phyloP scores from a whole-genome alignment of 2,888 invertebrate genomes.

The Pandemis cinnamomeana region DNA sequence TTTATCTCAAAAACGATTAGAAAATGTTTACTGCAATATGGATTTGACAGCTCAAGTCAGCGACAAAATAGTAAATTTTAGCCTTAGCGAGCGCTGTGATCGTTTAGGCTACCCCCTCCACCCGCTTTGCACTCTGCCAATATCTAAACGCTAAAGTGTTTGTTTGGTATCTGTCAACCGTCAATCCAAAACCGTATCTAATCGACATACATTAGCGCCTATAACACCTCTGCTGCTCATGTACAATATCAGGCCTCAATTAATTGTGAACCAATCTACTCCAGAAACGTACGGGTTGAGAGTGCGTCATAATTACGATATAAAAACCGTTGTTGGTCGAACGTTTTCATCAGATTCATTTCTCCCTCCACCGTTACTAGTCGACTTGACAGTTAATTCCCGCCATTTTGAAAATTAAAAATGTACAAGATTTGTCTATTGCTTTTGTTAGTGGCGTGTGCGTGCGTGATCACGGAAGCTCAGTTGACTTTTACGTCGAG shows the following conservation, averaged over 20 bases:
- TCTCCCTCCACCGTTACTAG: neutral
- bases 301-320: constrained; percentile 25
- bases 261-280: constrained; percentile 19
- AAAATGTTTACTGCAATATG: no score
- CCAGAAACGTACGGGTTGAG: constrained; percentile 18
- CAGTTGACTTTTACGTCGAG: constrained; percentile 85
- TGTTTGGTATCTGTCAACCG: constrained; percentile 18
- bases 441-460: constrained; percentile 59
- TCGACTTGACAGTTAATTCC: neutral
- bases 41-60: no score
- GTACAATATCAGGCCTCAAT: neutral
- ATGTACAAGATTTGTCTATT: constrained; percentile 62
- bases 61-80: no score
- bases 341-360: constrained; percentile 11
- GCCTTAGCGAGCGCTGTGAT: no score
- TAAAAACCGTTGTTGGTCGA: constrained; percentile 13
- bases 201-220: constrained; percentile 10
- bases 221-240: constrained; percentile 2
- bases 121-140: no score
- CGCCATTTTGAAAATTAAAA: constrained; percentile 42
- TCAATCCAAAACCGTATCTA: constrained; percentile 16
- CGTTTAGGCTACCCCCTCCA: no score
- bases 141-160: neutral
- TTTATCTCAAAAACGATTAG: no score
- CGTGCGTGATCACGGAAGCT: constrained; percentile 61